Base-by-base conservation (phyloP, 2,797 vertebrate species). In the Microctenopoma steveboyesi region DNA sequence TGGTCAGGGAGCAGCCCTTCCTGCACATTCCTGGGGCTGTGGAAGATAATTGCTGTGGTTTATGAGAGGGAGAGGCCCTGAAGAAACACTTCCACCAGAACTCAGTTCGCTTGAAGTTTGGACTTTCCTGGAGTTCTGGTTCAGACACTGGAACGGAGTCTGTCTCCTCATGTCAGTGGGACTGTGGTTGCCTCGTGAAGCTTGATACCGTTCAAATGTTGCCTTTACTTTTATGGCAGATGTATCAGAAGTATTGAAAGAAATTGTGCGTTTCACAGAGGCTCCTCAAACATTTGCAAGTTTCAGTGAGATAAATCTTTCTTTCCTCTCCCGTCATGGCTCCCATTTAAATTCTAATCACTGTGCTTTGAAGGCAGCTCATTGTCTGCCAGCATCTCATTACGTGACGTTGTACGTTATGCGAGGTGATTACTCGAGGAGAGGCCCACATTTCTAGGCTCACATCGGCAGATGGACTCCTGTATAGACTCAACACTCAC, bases 1-100 rank as follows among this genome's bases (percentile, higher is more conserved):
- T 69, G 88, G 91, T 89, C 88, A 88, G 66, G 84, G 87, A 90
- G 86, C 90, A 84, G 88, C 87, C 88, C 86, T 91, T 92, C 90
- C 89, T 88, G 86, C 81, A 85, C 92, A 93, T 93, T 93, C 92
- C 87, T 91, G 74, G 61, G 79, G 83, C 81, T 88, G 86, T 88
- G 85, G 89, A 87, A 86, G 87, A 91, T 92, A 92, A 93, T 91
- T 91, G 81, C 91, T 91, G 91, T 53, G 91, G 92, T 92, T 89
- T 86, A 79, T 72, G 85, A 78, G 82, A 90, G 86, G 84, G 88
- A 88, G 89, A 87, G 90, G 88, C 89, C 91, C 86, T 65, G 78
- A 86, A 87, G 84, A 85, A 88, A 91, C 84, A 88, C 89, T 85
- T 91, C 84, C 86, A 88, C 70, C 83, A 80, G 78, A 82, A 77